phyloP scores from a whole-genome alignment of 2,888 invertebrate species.

The Trisateles emortualis region DNA sequence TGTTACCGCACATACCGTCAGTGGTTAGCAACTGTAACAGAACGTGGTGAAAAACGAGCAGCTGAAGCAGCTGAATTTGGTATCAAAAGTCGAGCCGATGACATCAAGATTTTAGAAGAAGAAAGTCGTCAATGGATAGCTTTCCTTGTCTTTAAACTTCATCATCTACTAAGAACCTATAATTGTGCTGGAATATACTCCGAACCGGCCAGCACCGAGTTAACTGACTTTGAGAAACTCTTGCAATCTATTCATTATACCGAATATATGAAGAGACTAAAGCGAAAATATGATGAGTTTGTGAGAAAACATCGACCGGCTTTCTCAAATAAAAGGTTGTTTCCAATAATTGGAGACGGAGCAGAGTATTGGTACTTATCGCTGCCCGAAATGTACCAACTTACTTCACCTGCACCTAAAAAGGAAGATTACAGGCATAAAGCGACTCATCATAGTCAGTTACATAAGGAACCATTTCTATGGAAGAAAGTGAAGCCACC shows the following conservation, averaged over 20 bases:
- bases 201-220: conserved; percentile 62
- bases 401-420: conserved; percentile 59
- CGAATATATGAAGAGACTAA: conserved; percentile 77
- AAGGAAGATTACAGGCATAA: too few relatives aligned
- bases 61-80: conserved; percentile 78
- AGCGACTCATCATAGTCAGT: conserved; percentile 69
- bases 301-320: conserved; percentile 73
- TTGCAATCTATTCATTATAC: conserved; percentile 77
- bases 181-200: conserved; percentile 77
- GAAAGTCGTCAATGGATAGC: conserved; percentile 81
- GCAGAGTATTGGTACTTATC: conserved; percentile 82
- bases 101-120: conserved; percentile 74
- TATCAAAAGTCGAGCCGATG: conserved; percentile 74
- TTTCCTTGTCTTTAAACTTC: conserved; percentile 79
- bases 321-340: conserved; percentile 77
- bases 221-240: conserved; percentile 77
- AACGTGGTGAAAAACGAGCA: conserved; percentile 71
- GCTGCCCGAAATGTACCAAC: conserved; percentile 79
- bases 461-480: conserved; percentile 75
- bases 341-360: conserved; percentile 80
- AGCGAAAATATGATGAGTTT: conserved; percentile 76
- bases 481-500: conserved; percentile 69
- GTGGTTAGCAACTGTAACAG: conserved; percentile 73
- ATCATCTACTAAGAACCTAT: conserved; percentile 75
- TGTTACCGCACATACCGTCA: conserved; percentile 75